Conservation (phyloP, 2,113 vertebrate genomes). For the Peucedramus taeniatus region DNA sequence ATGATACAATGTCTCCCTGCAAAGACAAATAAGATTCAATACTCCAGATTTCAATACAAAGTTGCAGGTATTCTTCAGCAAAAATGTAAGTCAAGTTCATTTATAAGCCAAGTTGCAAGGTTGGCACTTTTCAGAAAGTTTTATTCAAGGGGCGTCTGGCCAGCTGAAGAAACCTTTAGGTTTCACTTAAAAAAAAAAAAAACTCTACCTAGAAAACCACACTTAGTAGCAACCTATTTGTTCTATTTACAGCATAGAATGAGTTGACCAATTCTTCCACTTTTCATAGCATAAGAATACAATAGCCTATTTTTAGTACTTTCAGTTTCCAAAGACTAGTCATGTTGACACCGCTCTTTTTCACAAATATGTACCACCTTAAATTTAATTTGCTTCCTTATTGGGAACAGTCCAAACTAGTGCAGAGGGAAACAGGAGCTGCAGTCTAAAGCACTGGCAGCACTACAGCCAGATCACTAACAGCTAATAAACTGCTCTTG, state of each 20-base stretch:
- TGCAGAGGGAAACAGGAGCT: not conserved
- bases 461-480: not conserved
- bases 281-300: not conserved
- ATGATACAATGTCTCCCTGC: slow-evolving; percentile 94
- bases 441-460: not conserved
- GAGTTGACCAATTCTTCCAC: not conserved
- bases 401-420: not conserved
- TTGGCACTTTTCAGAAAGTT: not conserved
- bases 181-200: too few species aligned
- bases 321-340: not conserved
- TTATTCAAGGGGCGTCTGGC: not conserved
- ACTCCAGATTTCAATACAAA: not conserved
- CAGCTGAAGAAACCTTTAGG: not conserved
- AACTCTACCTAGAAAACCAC: not conserved
- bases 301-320: not conserved
- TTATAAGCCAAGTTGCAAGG: not conserved
- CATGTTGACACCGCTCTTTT: not conserved
- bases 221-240: not conserved
- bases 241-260: not conserved
- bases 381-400: not conserved
- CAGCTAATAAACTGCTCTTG: not conserved
- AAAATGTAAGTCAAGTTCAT: not conserved
- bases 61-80: not conserved
- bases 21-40: not conserved
- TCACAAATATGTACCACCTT: not conserved